Percentiles rank a stretch among this genome's conserved stretches.
These are phyloP conservation scores for Columba livia DNA, from an alignment of 2,113 vertebrate species.

Conservation along the genomic window DNA sequence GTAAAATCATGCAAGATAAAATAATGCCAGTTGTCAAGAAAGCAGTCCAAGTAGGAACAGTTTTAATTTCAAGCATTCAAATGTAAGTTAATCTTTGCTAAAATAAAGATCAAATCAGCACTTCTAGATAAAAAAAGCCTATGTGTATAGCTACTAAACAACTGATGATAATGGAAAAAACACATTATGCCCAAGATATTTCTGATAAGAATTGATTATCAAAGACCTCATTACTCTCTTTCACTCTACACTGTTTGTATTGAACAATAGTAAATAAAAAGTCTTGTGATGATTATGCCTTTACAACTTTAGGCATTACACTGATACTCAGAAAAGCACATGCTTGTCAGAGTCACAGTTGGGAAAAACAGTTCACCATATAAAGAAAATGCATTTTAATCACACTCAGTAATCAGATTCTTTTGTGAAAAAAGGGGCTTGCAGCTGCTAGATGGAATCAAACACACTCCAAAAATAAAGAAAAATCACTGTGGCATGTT, in stretches of 20 bases:
- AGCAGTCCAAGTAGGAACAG: not conserved
- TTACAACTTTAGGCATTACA: conserved; percentile 10
- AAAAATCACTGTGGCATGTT: not conserved
- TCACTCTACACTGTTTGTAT: conserved; percentile 28
- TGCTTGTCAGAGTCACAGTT: conserved; percentile 7
- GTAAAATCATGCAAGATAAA: not conserved
- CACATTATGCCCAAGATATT: conserved; percentile 33
- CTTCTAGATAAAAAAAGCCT: conserved; percentile 1
- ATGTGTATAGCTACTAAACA: conserved; percentile 29
- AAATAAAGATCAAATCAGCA: conserved; percentile 67
- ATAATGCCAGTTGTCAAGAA: not conserved
- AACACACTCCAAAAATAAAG: conserved; percentile 18
- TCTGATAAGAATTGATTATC: conserved; percentile 65
- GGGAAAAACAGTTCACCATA: not conserved
- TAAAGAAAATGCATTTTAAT: conserved; percentile 54
- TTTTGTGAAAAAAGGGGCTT: conserved; percentile 33
- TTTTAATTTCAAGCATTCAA: conserved; percentile 5
- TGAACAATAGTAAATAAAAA: conserved; percentile 63
- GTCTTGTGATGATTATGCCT: conserved; percentile 30
- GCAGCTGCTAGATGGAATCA: conserved; percentile 55
- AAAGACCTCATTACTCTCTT: conserved; percentile 63
- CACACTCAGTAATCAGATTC: conserved; percentile 51
- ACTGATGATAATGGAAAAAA: conserved; percentile 61
- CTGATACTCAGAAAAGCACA: conserved; percentile 12
- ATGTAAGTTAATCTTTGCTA: not conserved